These are phyloP conservation scores for Mylabris phalerata DNA, from an alignment of 1,140 invertebrate species.

Conservation along the genomic window DNA sequence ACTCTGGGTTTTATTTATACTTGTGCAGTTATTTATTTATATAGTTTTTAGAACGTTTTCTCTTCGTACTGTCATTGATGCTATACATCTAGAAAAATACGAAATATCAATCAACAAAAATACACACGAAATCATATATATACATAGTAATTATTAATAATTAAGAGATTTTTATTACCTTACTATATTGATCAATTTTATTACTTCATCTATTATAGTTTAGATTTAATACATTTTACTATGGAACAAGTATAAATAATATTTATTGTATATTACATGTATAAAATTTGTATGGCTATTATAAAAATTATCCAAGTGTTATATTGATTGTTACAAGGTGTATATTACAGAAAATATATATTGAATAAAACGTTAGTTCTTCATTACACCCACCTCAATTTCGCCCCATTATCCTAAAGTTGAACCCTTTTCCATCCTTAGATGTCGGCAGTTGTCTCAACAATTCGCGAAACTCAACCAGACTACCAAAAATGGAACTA, in stretches of 20 bases:
- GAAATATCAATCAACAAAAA: too few species aligned
- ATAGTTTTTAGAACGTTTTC: too few species aligned
- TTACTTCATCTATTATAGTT: not conserved
- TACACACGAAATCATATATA: too few species aligned
- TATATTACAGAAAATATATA: conserved; percentile 25
- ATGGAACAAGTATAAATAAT: conserved; percentile 18
- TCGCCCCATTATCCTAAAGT: too few species aligned
- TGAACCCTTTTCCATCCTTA: too few species aligned
- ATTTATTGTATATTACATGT: conserved; percentile 29
- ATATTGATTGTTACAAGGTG: conserved; percentile 22
- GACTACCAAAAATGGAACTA: too few species aligned
- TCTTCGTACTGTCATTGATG: not conserved
- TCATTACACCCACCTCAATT: conserved; percentile 1
- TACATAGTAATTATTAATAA: not conserved
- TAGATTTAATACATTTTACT: not conserved
- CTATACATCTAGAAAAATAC: not conserved
- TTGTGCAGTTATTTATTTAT: conserved; percentile 11
- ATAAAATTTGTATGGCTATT: conserved; percentile 25
- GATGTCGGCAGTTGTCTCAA: too few species aligned
- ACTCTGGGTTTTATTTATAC: conserved; percentile 17
- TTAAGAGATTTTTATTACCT: not conserved
- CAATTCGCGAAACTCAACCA: too few species aligned
- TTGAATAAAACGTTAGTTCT: conserved; percentile 19
- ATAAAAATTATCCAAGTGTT: conserved; percentile 14
- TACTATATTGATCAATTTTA: not conserved